phyloP scores from a whole-genome alignment of 2,113 vertebrate genomes.

The Eulemur macaco region DNA sequence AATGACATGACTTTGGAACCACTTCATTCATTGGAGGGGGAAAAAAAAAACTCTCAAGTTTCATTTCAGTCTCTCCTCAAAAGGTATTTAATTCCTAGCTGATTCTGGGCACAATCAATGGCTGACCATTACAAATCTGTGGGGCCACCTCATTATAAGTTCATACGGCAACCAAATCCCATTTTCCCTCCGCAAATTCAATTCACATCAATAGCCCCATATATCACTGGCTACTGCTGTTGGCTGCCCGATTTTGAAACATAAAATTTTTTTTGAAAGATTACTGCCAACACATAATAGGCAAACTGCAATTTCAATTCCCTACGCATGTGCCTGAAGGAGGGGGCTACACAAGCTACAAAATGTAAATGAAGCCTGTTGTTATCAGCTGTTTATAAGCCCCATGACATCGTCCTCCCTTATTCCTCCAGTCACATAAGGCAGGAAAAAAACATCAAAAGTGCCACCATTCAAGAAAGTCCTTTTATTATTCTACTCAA shows the following conservation, averaged over 20 bases:
- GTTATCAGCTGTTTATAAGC: constrained; percentile 79
- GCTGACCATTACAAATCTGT: constrained; percentile 91
- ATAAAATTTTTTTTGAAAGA: constrained; percentile 82
- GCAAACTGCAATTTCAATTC: constrained; percentile 85
- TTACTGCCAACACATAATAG: constrained; percentile 83
- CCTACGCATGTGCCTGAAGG: constrained; percentile 77
- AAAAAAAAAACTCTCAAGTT: background rate
- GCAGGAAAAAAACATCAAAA: constrained; percentile 2
- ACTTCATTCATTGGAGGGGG: background rate
- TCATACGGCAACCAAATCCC: constrained; percentile 90
- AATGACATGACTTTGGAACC: background rate
- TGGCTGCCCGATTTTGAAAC: constrained; percentile 85
- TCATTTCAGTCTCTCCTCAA: constrained; percentile 10
- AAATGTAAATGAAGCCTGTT: constrained; percentile 82
- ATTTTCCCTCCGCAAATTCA: constrained; percentile 91
- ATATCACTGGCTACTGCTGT: constrained; percentile 85
- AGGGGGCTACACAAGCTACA: constrained; percentile 61
- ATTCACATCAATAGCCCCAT: constrained; percentile 88
- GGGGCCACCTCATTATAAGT: constrained; percentile 88
- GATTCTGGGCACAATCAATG: constrained; percentile 75
- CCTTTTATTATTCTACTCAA: constrained; percentile 69
- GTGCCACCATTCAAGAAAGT: constrained; percentile 70
- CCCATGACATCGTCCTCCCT: constrained; percentile 71
- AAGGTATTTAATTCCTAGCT: constrained; percentile 48
- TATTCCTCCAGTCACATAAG: constrained; percentile 75